Conservation (phyloP, 2,113 vertebrate genomes). For the Dicaeum eximium region DNA sequence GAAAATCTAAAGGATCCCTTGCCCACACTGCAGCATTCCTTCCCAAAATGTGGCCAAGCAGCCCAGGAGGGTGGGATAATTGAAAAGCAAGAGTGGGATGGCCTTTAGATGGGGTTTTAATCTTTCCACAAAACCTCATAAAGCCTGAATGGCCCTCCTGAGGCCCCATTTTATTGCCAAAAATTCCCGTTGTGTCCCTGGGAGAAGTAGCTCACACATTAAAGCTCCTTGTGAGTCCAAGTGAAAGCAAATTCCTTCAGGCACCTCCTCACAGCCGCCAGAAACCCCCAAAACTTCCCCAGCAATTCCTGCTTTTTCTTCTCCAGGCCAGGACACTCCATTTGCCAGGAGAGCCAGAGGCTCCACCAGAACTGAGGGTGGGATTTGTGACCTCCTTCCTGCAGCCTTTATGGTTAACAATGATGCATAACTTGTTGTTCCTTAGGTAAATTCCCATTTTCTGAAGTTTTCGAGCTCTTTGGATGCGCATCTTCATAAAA, state of each 20-base stretch:
- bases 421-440: background rate
- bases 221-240: conserved; percentile 8
- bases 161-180: background rate
- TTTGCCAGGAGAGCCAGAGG: background rate
- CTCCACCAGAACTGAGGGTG: background rate
- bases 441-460: background rate
- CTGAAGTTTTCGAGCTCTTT: background rate
- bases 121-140: conserved; percentile 21
- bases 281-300: background rate
- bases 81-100: background rate
- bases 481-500: background rate
- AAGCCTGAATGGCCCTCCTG: conserved; percentile 26
- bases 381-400: background rate
- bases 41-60: background rate
- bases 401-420: background rate
- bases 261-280: background rate
- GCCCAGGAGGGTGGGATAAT: background rate
- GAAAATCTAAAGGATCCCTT: background rate
- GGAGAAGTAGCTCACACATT: conserved; percentile 12
- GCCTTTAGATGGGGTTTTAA: conserved; percentile 28
- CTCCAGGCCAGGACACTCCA: background rate
- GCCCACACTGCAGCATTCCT: background rate
- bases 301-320: background rate
- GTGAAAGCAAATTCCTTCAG: background rate
- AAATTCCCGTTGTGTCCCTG: background rate